Percentiles rank a stretch among this genome's conserved stretches.
These are phyloP conservation scores for Hippocampus abdominalis DNA, from an alignment of 2,113 vertebrate species.

Conservation along the genomic window DNA sequence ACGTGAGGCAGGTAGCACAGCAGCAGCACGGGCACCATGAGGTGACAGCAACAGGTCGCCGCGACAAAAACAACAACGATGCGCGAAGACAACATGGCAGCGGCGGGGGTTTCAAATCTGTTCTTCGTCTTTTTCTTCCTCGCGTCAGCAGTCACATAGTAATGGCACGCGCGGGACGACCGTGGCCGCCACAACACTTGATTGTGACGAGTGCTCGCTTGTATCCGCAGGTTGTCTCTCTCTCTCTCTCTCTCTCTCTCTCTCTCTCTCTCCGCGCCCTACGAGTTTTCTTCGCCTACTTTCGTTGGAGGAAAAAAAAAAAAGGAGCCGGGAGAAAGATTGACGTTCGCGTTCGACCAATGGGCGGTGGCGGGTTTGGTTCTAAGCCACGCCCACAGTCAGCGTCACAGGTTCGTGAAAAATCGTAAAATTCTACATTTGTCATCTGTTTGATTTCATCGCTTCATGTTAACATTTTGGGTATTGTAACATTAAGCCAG, in stretches of 20 bases:
- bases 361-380: not conserved
- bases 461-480: too few relatives aligned
- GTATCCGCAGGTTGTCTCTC: not conserved
- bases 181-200: not conserved
- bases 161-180: not conserved
- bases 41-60: constrained; percentile 2
- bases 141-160: not conserved
- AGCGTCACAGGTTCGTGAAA: too few relatives aligned
- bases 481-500: not conserved
- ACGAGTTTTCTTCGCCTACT: not conserved
- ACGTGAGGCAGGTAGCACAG: not conserved
- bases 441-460: too few relatives aligned
- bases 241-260: not conserved
- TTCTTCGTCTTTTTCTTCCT: not conserved
- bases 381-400: not conserved
- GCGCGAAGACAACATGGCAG: constrained; percentile 1
- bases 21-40: not conserved
- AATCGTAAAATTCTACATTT: too few relatives aligned
- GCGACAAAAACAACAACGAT: not conserved
- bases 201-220: not conserved
- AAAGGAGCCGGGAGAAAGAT: not conserved
- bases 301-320: not conserved
- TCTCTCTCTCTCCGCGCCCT: not conserved
- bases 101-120: not conserved
- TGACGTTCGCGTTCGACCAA: not conserved